phyloP scores from a whole-genome alignment of 2,797 vertebrate genomes.

The Heliangelus exortis region DNA sequence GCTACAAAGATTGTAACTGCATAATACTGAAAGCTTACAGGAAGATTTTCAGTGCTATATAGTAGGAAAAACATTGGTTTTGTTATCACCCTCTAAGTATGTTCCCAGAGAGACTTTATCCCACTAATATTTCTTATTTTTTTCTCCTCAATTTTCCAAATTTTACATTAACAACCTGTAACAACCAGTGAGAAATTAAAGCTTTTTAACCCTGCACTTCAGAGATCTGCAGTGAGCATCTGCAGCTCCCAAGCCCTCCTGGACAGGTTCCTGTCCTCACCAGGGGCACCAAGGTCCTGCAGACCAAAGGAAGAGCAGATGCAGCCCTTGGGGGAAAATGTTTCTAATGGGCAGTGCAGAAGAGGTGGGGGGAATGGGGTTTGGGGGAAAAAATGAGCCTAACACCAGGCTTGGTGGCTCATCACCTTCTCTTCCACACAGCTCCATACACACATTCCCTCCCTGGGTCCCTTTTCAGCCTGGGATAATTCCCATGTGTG shows the following conservation, averaged over 20 bases:
- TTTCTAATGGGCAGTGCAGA: too few relatives aligned
- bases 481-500: neutral
- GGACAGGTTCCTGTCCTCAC: fast-evolving
- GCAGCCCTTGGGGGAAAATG: too few relatives aligned
- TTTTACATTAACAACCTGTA: neutral
- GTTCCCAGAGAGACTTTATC: neutral
- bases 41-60: neutral
- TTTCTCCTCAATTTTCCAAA: neutral
- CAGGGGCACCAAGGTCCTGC: too few relatives aligned
- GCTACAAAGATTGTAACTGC: neutral
- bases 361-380: neutral
- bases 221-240: neutral
- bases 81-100: neutral
- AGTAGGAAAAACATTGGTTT: neutral
- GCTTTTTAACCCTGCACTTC: fast-evolving
- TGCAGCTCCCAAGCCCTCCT: neutral
- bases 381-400: neutral
- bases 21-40: neutral
- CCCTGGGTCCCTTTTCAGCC: neutral
- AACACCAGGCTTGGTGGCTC: neutral
- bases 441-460: fast-evolving
- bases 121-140: neutral
- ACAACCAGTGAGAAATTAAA: neutral
- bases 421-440: neutral
- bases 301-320: too few relatives aligned